Evolutionary conservation across 37 sponge, comb jelly and placozoan genomes (phyloP).

Genomic region (Sycon ciliatum): DNA sequence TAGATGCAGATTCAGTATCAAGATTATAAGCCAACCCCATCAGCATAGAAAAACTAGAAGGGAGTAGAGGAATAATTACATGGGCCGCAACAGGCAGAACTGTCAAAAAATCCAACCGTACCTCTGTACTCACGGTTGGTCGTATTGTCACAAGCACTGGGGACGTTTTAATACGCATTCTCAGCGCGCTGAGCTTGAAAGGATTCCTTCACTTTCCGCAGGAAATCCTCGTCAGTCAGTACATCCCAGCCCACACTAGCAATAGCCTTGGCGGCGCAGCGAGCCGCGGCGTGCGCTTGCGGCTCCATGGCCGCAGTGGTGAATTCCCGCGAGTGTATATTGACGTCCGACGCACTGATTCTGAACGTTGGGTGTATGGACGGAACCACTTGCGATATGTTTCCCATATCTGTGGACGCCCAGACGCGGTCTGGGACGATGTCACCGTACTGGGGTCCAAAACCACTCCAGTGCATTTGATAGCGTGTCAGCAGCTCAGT

Average conservation of each 20-base stretch:
- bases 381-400: constrained; percentile 68
- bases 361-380: constrained; percentile 66
- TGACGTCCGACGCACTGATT: constrained; percentile 47
- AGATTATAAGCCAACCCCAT: too few species aligned
- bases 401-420: constrained; percentile 90
- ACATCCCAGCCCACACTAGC: constrained; percentile 64
- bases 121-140: too few species aligned
- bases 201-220: not conserved
- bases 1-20: too few species aligned
- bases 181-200: not conserved
- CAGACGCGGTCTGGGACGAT: not conserved
- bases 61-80: too few species aligned
- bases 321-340: constrained; percentile 56
- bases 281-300: constrained; percentile 38
- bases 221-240: constrained; percentile 16
- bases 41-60: too few species aligned
- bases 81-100: too few species aligned
- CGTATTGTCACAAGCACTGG: too few species aligned
- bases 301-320: constrained; percentile 41
- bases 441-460: too few species aligned
- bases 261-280: constrained; percentile 60
- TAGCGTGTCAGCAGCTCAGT: constrained; percentile 28
- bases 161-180: too few species aligned
- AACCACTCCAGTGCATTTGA: too few species aligned
- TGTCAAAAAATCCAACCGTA: too few species aligned